phyloP scores from a whole-genome alignment of 2,113 vertebrate genomes.

The Tenrec ecaudatus region DNA sequence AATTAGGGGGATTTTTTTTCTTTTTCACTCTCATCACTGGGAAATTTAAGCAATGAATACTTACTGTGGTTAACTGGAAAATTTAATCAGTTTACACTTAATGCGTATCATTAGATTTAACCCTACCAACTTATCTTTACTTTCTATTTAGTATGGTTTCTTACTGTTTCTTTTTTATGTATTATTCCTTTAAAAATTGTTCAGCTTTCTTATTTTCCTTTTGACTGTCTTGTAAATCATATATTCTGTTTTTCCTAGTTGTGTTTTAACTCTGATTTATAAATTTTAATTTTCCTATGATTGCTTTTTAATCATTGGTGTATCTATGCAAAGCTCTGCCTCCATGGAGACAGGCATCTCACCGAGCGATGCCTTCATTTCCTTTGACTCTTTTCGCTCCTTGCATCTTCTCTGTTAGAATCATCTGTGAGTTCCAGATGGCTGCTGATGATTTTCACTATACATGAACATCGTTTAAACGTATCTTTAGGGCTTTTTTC shows the following conservation, averaged over 20 bases:
- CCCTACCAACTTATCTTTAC: neutral
- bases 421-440: no score
- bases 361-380: no score
- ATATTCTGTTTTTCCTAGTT: slow-evolving; percentile 36
- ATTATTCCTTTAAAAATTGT: slow-evolving; percentile 14
- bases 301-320: neutral
- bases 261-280: neutral
- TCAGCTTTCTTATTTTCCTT: neutral
- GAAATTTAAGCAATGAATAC: no score
- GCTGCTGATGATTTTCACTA: no score
- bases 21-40: no score
- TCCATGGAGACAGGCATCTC: neutral
- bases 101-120: neutral
- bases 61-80: no score
- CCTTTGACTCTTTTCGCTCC: no score
- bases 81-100: no score
- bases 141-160: slow-evolving; percentile 37
- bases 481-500: no score
- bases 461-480: no score
- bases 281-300: neutral
- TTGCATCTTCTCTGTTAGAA: no score
- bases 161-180: slow-evolving; percentile 3
- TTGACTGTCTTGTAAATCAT: neutral
- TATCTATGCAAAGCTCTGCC: neutral
- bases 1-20: no score